Percentiles rank a stretch among this genome's conserved stretches.
Evolutionary conservation across 2,113 vertebrate genomes (phyloP).

Genomic region (Pterocles burchelli): DNA sequence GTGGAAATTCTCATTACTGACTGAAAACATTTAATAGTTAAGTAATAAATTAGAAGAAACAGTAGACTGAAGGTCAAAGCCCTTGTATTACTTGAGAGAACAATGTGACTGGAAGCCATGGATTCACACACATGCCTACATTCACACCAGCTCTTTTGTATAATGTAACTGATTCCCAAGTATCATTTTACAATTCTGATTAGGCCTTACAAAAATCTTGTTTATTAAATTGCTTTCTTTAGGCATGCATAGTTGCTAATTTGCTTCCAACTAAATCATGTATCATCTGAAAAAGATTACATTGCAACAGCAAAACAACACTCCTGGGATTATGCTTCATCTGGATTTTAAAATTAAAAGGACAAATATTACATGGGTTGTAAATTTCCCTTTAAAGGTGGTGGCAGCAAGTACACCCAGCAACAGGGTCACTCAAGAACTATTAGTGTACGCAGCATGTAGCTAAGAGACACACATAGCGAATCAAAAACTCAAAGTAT

Average conservation of each 20-base stretch:
- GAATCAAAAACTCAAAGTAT: neutral
- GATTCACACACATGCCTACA: conserved; percentile 8
- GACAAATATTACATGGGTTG: conserved; percentile 17
- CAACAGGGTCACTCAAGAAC: neutral
- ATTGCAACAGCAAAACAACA: conserved; percentile 32
- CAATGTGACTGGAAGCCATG: conserved; percentile 13
- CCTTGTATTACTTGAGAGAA: neutral
- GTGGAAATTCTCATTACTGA: neutral
- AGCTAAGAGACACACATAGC: neutral
- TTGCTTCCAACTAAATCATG: conserved; percentile 76
- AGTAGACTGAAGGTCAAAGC: neutral
- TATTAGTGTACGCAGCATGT: neutral
- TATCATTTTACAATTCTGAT: conserved; percentile 74
- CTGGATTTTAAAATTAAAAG: conserved; percentile 67
- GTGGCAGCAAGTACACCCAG: neutral
- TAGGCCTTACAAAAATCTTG: conserved; percentile 71
- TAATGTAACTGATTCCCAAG: conserved; percentile 60
- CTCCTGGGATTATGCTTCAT: conserved; percentile 62
- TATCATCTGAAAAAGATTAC: conserved; percentile 71
- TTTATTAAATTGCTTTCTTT: conserved; percentile 80
- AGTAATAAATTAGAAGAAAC: neutral
- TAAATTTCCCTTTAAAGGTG: conserved; percentile 39
- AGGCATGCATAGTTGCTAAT: conserved; percentile 73
- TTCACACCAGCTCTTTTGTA: conserved; percentile 27
- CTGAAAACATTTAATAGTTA: neutral